Percentiles rank a stretch among this genome's conserved stretches.
Evolutionary conservation across 2,888 invertebrate species (phyloP).

Genomic region (Aromia moschata): DNA sequence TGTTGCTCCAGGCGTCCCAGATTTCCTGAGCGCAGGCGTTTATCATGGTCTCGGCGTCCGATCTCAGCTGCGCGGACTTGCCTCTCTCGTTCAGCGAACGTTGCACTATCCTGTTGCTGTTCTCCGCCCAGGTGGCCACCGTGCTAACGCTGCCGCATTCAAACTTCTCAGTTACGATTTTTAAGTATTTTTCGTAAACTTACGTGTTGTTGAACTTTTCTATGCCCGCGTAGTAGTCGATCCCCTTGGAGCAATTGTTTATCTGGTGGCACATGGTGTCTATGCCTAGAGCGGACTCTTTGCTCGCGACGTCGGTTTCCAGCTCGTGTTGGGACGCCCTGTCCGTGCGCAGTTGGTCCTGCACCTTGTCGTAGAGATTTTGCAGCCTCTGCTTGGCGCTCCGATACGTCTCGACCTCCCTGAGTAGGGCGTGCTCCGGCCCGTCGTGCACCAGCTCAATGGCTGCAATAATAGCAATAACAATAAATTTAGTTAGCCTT

Average conservation of each 20-base stretch:
- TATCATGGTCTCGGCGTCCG: conserved; percentile 80
- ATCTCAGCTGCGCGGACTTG: conserved; percentile 78
- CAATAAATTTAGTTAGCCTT: too few species aligned
- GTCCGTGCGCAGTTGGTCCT: conserved; percentile 75
- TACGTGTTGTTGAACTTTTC: conserved; percentile 86
- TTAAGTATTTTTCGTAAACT: too few species aligned
- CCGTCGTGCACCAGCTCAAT: conserved; percentile 91
- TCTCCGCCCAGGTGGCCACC: conserved; percentile 83
- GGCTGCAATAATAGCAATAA: conserved; percentile 68
- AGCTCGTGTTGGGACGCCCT: conserved; percentile 85
- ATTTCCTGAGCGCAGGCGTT: conserved; percentile 77
- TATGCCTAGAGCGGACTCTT: conserved; percentile 86
- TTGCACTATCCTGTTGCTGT: conserved; percentile 77
- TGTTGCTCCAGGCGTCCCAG: conserved; percentile 89
- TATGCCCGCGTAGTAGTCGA: conserved; percentile 87
- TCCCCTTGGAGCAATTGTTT: conserved; percentile 70
- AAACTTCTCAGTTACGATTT: too few species aligned
- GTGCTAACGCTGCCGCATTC: conserved; percentile 79
- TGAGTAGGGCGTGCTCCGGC: conserved; percentile 84
- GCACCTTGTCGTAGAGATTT: conserved; percentile 75
- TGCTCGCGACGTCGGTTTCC: conserved; percentile 87
- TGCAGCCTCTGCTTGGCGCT: conserved; percentile 81
- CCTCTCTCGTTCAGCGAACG: conserved; percentile 85
- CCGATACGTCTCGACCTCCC: conserved; percentile 83
- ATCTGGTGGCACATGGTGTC: conserved; percentile 80